A percentile compares a stretch with the other conserved stretches of the same genome.
Conservation (phyloP, 2,113 vertebrate species). For the Ploceus nigricollis region DNA sequence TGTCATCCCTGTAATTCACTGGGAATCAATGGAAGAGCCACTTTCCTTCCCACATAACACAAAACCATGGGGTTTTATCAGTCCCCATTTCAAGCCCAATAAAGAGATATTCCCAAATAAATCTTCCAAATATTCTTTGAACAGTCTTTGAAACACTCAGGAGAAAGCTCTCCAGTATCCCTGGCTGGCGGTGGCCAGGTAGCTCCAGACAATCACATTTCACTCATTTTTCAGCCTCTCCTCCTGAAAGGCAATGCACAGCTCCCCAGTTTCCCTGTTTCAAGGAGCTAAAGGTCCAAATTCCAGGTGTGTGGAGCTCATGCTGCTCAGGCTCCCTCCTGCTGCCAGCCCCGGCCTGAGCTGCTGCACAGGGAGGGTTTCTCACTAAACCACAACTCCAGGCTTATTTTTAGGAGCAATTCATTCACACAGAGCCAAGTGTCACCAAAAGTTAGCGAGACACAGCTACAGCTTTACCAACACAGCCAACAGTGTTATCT, state of each 20-base stretch:
- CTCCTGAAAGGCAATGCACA: background rate
- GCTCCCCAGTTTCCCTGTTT: rapidly evolving
- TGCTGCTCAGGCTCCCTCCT: background rate
- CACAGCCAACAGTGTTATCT: background rate
- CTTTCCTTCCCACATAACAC: background rate
- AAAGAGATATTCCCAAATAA: background rate
- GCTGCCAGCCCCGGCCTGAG: background rate
- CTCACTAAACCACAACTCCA: background rate
- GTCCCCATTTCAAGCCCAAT: rapidly evolving
- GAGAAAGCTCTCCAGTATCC: background rate
- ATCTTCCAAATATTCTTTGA: background rate
- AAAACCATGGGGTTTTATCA: background rate
- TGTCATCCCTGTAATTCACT: background rate
- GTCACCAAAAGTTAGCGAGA: background rate
- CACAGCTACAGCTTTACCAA: background rate
- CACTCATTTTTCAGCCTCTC: no score
- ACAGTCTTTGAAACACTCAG: background rate
- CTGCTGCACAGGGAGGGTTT: background rate
- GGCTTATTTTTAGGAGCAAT: background rate
- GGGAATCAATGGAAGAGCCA: background rate
- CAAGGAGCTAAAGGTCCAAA: background rate
- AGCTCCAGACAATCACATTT: background rate
- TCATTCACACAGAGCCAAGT: conserved; percentile 4
- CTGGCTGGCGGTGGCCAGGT: background rate
- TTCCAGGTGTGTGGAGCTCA: background rate